Conservation (phyloP, 2,888 invertebrate species). For the Limnephilus marmoratus region DNA sequence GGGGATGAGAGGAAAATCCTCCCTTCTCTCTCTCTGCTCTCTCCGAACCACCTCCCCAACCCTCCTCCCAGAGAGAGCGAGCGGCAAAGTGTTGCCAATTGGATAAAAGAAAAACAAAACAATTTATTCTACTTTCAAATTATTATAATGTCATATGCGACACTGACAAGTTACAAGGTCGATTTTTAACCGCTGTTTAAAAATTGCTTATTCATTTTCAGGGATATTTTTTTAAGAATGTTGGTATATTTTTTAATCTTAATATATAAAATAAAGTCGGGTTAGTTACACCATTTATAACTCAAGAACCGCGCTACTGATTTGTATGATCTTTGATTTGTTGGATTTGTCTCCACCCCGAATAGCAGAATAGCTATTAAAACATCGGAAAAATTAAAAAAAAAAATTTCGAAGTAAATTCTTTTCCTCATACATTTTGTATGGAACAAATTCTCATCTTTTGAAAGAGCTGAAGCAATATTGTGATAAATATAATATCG, state of each 20-base stretch:
- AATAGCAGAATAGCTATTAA: too few species aligned
- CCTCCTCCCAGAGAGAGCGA: constrained; percentile 53
- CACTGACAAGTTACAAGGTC: neutral
- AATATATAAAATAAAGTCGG: too few species aligned
- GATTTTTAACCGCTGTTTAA: neutral
- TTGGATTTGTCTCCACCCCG: too few species aligned
- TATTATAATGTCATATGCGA: neutral
- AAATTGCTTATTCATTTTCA: neutral
- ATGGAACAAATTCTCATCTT: too few species aligned
- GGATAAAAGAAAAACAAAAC: constrained; percentile 22
- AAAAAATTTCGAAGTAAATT: too few species aligned
- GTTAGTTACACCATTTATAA: too few species aligned
- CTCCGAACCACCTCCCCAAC: constrained; percentile 60
- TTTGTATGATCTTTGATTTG: too few species aligned
- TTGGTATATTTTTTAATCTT: neutral
- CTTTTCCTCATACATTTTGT: too few species aligned
- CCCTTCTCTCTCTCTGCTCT: constrained; percentile 2
- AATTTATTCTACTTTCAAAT: constrained; percentile 2
- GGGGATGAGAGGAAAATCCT: neutral
- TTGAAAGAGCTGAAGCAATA: too few species aligned
- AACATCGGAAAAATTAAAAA: too few species aligned
- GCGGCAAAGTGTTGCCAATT: constrained; percentile 61
- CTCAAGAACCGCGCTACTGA: too few species aligned
- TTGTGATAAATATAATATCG: too few species aligned
- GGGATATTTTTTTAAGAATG: neutral